These are phyloP conservation scores for Lophius americanus DNA, from an alignment of 2,797 vertebrate species.

Conservation along the genomic window DNA sequence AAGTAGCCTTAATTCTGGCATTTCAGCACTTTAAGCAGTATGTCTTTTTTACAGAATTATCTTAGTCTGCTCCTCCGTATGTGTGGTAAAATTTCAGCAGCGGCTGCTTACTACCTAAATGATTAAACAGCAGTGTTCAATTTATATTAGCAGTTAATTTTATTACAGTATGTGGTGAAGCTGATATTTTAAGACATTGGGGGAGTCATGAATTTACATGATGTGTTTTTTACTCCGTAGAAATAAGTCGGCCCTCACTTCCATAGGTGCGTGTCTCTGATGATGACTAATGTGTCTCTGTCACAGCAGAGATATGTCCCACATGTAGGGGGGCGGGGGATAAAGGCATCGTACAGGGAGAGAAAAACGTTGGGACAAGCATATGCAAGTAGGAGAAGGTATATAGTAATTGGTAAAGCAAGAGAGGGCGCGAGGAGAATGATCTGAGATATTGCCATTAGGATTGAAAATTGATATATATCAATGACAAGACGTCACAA, in stretches of 20 bases:
- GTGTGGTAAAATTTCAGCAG: constrained; percentile 12
- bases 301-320: constrained; percentile 72
- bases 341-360: constrained; percentile 19
- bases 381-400: constrained; percentile 17
- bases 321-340: constrained; percentile 31
- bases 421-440: constrained; percentile 1
- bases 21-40: not conserved
- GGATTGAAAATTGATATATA: constrained; percentile 19
- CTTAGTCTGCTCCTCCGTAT: not conserved
- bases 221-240: constrained; percentile 48
- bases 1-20: not conserved
- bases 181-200: constrained; percentile 61
- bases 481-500: constrained; percentile 2
- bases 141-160: constrained; percentile 47
- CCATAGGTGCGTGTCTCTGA: constrained; percentile 68
- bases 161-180: constrained; percentile 33
- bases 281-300: constrained; percentile 78
- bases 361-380: constrained; percentile 30
- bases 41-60: not conserved
- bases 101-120: constrained; percentile 10
- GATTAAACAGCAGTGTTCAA: constrained; percentile 36
- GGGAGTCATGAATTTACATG: constrained; percentile 46
- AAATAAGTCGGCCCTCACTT: constrained; percentile 47
- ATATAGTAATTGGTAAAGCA: constrained; percentile 13
- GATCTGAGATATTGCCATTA: not conserved